Evolutionary conservation across 1,140 invertebrate species (phyloP).

Genomic region (Pogonognathellus flavescens): DNA sequence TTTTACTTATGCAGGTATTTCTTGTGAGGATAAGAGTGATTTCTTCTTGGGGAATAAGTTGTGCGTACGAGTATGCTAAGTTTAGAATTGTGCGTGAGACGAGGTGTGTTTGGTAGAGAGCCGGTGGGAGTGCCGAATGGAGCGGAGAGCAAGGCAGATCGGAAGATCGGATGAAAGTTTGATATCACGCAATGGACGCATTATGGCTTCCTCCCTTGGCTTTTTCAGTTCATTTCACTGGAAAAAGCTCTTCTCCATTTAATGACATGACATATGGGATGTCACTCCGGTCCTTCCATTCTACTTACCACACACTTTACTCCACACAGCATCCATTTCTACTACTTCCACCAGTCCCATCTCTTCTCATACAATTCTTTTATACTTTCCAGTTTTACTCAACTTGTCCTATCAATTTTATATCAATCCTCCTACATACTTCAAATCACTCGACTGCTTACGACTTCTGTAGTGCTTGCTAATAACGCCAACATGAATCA

Average conservation of each 20-base stretch:
- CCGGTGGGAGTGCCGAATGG: not conserved
- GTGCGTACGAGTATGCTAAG: too few relatives aligned
- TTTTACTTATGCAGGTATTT: too few relatives aligned
- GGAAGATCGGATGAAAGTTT: conserved; percentile 60
- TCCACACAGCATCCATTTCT: not conserved
- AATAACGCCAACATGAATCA: too few relatives aligned
- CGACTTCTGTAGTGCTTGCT: too few relatives aligned
- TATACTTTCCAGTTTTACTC: not conserved
- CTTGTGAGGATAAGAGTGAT: too few relatives aligned
- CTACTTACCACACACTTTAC: not conserved
- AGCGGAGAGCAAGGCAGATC: not conserved
- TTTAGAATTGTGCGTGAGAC: not conserved
- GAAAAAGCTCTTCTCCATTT: conserved; percentile 53
- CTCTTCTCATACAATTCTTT: not conserved
- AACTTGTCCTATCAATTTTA: not conserved
- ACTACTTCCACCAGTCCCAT: not conserved
- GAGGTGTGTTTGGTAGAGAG: not conserved
- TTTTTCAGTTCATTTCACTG: conserved; percentile 57
- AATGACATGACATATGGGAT: conserved; percentile 59
- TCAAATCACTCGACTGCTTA: not conserved
- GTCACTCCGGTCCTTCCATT: not conserved
- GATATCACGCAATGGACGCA: conserved; percentile 60
- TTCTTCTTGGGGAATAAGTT: too few relatives aligned
- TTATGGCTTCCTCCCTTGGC: conserved; percentile 59
- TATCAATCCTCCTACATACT: not conserved